Percentiles rank a stretch among this genome's conserved stretches.
phyloP scores from a whole-genome alignment of 2,797 vertebrate genomes.

The Sciurus vulgaris region DNA sequence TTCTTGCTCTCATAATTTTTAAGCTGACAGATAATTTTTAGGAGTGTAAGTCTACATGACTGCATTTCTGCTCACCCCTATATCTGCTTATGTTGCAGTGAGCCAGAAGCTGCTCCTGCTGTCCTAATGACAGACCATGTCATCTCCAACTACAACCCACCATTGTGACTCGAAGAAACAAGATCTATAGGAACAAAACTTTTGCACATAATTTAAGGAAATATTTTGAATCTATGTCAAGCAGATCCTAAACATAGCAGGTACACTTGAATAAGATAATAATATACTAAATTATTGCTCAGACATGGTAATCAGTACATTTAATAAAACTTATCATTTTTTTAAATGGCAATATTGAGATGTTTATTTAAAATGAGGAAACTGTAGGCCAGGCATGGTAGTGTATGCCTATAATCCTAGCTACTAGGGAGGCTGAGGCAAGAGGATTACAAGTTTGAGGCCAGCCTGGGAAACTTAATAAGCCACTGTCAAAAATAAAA shows the following conservation, averaged over 20 bases:
- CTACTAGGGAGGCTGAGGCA: too few relatives aligned
- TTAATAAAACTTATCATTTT: neutral
- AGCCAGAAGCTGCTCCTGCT: neutral
- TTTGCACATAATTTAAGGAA: neutral
- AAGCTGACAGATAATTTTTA: neutral
- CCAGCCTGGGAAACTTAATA: too few relatives aligned
- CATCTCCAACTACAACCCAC: neutral
- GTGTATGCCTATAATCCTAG: too few relatives aligned
- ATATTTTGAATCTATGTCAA: neutral
- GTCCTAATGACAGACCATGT: neutral
- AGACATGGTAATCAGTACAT: neutral
- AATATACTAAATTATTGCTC: neutral
- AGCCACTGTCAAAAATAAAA: too few relatives aligned
- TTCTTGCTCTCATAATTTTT: neutral
- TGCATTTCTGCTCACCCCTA: neutral
- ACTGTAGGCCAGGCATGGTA: neutral
- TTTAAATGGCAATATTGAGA: neutral
- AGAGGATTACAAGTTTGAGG: too few relatives aligned
- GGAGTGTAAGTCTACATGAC: neutral
- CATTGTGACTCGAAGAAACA: neutral
- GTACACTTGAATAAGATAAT: neutral
- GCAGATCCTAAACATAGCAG: neutral
- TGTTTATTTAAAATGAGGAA: neutral
- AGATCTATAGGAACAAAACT: neutral
- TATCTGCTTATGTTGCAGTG: neutral